Base-by-base conservation (phyloP, 2,888 invertebrate species). In the Pegoplata infirma region DNA sequence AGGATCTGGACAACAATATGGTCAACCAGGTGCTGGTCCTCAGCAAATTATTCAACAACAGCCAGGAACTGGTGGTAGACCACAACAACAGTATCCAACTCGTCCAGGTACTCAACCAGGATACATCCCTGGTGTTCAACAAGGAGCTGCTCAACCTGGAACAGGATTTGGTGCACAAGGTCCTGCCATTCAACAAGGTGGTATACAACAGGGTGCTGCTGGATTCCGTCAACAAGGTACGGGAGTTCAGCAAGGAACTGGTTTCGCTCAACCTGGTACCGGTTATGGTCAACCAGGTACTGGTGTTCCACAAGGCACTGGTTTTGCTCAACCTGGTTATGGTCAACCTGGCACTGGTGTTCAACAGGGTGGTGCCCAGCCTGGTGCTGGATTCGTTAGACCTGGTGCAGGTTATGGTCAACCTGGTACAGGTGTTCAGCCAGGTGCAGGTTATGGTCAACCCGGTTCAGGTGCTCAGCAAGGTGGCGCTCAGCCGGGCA, bases 131-230 rank as follows among this genome's bases (percentile, higher is more conserved):
- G 81, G 77, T 23, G 56, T 61, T 21, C 69, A 63, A 23, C 77
- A 67, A n/a, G 80, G 81, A 3, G 71, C 67, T 40, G 8, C 16
- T 32, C 71, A 68, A 36, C 63, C 80, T 4, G 80, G 81, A 19
- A 68, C 66, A 47, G 28, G 63, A 3, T 36, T 21, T 16, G 61
- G 53, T 25, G 67, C 72, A 36, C 81, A 47, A 3, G 44, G 64
- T 5, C 76, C 72, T 14, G 68, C 68, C 16, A 56, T 49, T 16
- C 66, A 56, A 25, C 69, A 72, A 0, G 80, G 77, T 3, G 47
- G 25, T n/a, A n/a, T n/a, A 12, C 69, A 66, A 25, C 55, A 66
- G 23, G 74, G 77, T 14, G 21, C 51, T 21, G 44, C 69, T 2
- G 80, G 80, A 16, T 8, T 53, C 17, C 58, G 64, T 53, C 58